Base-by-base conservation (phyloP, 2,113 vertebrate species). In the Electrona antarctica region DNA sequence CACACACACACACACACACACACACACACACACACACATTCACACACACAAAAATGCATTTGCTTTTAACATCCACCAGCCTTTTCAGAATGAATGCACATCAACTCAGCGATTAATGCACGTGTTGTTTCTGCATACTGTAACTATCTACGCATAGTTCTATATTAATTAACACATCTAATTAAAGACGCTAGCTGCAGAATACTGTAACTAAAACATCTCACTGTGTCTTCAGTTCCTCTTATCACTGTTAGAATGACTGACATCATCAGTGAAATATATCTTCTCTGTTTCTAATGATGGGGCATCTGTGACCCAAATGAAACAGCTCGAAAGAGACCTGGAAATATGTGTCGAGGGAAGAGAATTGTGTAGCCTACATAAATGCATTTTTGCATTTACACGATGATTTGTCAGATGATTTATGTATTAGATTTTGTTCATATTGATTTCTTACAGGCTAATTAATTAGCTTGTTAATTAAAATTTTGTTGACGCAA, bases 191-290 rank as follows among this genome's bases (percentile, higher is more conserved):
- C 57, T 50, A 67, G 60, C 45, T 61, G 60, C 62, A 58, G 11
- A 56, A 54, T 9, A 49, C 14, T 64, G 11, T 54, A n/a, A 54
- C 13, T 54, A 59, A 60, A 74, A 73, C 28, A 59, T 74, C 28
- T 54, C 72, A 74, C 52, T 80, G 45, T 65, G 58, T 64, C 75
- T 61, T 65, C 78, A 52, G 71, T 73, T 80, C 50, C 78, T 68
- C 78, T 71, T 60, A 29, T 54, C 49, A 12, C 64, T 60, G 52
- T 13, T 64, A 47, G 13, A 70, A 21, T 68, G 65, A 74, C 63
- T 64, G 63, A 76, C 76, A 72, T 74, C 59, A 79, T 66, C 69
- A 69, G 21, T 8, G 3, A 33, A 64, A 79, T 63, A 12, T 61
- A 1, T 60, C n/a, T 12, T 57, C 60, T 6, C 29, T 61, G 49